Evolutionary conservation across 1,140 invertebrate species (phyloP), one percentile per base, ranked within the genome.

Genomic region (Papilio aristodemus): DNA sequence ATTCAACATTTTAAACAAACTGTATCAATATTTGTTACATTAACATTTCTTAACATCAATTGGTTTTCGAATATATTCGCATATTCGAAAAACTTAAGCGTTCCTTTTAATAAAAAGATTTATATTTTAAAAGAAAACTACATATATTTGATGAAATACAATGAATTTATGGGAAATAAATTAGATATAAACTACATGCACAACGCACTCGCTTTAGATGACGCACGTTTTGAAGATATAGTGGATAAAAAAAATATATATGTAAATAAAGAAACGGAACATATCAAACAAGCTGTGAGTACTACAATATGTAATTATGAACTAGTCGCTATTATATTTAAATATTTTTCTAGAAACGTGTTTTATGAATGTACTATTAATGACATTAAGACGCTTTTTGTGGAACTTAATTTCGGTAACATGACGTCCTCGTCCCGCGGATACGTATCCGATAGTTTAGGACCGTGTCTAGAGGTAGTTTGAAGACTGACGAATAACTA

Each of bases 341-440:
- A 90, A 91, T 91, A 91, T 91, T 91, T 91, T 91, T 91, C 87
- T 91, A 91, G 87, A 84, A 82, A 89, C 84, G 85, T 91, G 83
- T 91, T 85, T 86, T 87, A 86, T 67, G 77, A 73, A 83, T 84
- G 76, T 87, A 85, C 78, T 84, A 78, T 73, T 75, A n/a, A n/a
- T n/a, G 72, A 83, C 87, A 85, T 81, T 73, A 78, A 83, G n/a
- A n/a, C n/a, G 89, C 89, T 91, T 91, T 87, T 86, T 82, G 77
- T 77, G 84, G 80, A 84, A 75, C 87, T 84, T 75, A 76, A 75
- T 90, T 87, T 86, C 84, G 83, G 71, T 84, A 89, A 89, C 77
- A 89, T 87, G 82, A 87, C 87, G 87, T 91, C 89, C 87, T 88
- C 79, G 86, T 90, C 89, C 88, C 90, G 89, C 87, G 86, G 83